A percentile compares a stretch with the other conserved stretches of the same genome.
These are phyloP conservation scores for Uloborus plumipes DNA, from an alignment of 2,888 invertebrate species.

Conservation along the genomic window DNA sequence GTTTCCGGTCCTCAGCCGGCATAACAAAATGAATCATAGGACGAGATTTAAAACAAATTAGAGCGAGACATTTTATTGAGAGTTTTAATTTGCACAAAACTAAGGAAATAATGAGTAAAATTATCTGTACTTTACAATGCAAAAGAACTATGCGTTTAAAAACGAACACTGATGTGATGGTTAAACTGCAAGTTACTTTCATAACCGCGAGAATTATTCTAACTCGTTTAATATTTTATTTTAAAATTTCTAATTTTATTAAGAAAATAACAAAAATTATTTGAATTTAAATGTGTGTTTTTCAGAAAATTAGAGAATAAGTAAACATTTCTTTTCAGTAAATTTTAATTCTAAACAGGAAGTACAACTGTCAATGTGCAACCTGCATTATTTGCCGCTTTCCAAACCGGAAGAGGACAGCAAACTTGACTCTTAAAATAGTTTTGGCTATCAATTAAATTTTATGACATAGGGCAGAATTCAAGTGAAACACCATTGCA, in stretches of 20 bases:
- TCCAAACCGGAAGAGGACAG: too few relatives aligned
- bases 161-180: constrained; percentile 57
- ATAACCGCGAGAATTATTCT: constrained; percentile 45
- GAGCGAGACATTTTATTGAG: constrained; percentile 2
- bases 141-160: constrained; percentile 56
- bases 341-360: too few relatives aligned
- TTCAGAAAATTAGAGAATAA: too few relatives aligned
- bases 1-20: constrained; percentile 46
- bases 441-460: too few relatives aligned
- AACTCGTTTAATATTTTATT: not conserved
- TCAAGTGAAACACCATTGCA: too few relatives aligned
- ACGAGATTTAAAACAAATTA: constrained; percentile 9
- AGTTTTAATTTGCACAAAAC: not conserved
- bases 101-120: constrained; percentile 38
- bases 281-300: too few relatives aligned
- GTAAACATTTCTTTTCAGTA: too few relatives aligned
- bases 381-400: too few relatives aligned
- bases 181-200: constrained; percentile 42
- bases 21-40: constrained; percentile 36
- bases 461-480: too few relatives aligned
- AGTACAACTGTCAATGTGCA: too few relatives aligned
- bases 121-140: constrained; percentile 44
- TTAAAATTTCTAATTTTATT: not conserved
- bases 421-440: too few relatives aligned
- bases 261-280: too few relatives aligned